A percentile compares a stretch with the other conserved stretches of the same genome.
Evolutionary conservation across 2,113 vertebrate species (phyloP).

Genomic region (Equus przewalskii): DNA sequence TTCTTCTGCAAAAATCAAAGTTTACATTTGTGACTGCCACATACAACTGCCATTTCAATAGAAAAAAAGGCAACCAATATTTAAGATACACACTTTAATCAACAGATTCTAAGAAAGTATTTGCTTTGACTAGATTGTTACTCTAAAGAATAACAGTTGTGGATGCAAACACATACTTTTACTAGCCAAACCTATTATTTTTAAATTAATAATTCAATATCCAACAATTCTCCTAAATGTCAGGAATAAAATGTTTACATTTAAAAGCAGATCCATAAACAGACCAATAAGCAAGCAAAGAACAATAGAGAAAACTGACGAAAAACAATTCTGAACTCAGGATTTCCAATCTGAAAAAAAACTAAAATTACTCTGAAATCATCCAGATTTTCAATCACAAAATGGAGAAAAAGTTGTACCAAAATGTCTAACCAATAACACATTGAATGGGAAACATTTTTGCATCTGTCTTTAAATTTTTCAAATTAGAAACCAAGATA

Average conservation of each 20-base stretch:
- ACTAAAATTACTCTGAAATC: constrained; percentile 20
- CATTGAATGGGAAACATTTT: not conserved
- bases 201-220: constrained; percentile 55
- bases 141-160: not conserved
- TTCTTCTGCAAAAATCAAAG: constrained; percentile 92
- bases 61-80: constrained; percentile 34
- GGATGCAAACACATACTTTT: constrained; percentile 29
- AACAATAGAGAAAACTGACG: not conserved
- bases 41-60: constrained; percentile 54
- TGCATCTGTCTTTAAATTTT: constrained; percentile 23
- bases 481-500: constrained; percentile 49
- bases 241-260: constrained; percentile 2
- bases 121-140: not conserved
- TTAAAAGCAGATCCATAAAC: constrained; percentile 50
- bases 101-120: not conserved
- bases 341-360: constrained; percentile 40
- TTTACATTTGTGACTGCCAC: constrained; percentile 65
- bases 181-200: not conserved
- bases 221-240: constrained; percentile 33
- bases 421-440: constrained; percentile 32
- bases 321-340: constrained; percentile 49
- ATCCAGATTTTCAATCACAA: constrained; percentile 46
- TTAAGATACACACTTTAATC: constrained; percentile 39
- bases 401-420: not conserved
- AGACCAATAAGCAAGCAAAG: constrained; percentile 12